A percentile compares a stretch with the other conserved stretches of the same genome.
phyloP scores from a whole-genome alignment of 2,797 vertebrate genomes.

The Sorex maritimensis region DNA sequence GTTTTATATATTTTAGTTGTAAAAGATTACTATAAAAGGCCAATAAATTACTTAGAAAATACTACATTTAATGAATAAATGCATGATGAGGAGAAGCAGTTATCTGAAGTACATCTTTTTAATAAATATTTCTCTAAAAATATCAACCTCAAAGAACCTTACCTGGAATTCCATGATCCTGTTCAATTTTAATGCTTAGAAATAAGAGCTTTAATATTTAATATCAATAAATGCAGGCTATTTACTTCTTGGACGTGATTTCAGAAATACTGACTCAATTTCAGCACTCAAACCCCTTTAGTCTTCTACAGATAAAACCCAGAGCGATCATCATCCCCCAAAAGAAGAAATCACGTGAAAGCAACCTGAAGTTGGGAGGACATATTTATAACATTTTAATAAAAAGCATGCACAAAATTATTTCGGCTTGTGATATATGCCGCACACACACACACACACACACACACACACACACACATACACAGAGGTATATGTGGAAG shows the following conservation, averaged over 20 bases:
- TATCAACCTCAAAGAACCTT: conserved; percentile 9
- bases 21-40: not conserved
- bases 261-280: conserved; percentile 49
- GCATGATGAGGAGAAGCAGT: not conserved
- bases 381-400: not conserved
- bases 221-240: conserved; percentile 37
- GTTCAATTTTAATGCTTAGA: conserved; percentile 65
- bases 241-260: conserved; percentile 40
- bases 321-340: conserved; percentile 10
- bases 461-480: no score
- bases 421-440: not conserved
- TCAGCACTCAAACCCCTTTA: conserved; percentile 17
- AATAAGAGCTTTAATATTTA: conserved; percentile 70
- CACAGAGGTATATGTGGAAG: not conserved
- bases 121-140: conserved; percentile 27
- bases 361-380: conserved; percentile 36
- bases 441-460: no score
- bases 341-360: conserved; percentile 35
- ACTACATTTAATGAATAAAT: conserved; percentile 22
- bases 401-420: conserved; percentile 44
- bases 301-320: conserved; percentile 11
- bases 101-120: conserved; percentile 15
- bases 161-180: not conserved
- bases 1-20: conserved; percentile 23
- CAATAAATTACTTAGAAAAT: not conserved